A percentile compares a stretch with the other conserved stretches of the same genome.
These are phyloP conservation scores for Stegana nigrithorax DNA, from an alignment of 2,888 invertebrate genomes.

Conservation along the genomic window DNA sequence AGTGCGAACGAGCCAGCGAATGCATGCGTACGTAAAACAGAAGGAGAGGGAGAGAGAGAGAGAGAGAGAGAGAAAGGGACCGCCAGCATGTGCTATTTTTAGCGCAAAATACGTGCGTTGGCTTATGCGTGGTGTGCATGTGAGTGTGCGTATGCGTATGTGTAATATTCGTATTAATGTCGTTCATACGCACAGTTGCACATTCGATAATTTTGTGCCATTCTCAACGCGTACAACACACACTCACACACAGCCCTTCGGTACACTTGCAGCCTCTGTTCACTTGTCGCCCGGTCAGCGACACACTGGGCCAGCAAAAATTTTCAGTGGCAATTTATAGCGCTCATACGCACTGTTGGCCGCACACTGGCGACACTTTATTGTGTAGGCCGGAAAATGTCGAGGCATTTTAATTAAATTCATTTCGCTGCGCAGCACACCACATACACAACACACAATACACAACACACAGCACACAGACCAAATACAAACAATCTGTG, in stretches of 20 bases:
- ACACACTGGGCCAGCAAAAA: too few relatives aligned
- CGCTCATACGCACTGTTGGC: not conserved
- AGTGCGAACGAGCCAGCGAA: not conserved
- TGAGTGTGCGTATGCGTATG: conserved; percentile 21
- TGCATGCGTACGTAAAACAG: conserved; percentile 34
- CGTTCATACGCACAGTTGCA: conserved; percentile 61
- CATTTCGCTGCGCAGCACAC: conserved; percentile 36
- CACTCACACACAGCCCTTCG: conserved; percentile 17
- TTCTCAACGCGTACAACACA: not conserved
- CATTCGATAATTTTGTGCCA: conserved; percentile 36
- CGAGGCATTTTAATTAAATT: conserved; percentile 56
- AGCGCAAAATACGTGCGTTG: conserved; percentile 2
- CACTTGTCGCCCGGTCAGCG: too few relatives aligned
- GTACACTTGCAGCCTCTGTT: conserved; percentile 40
- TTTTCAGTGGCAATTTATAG: not conserved
- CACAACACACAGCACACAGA: not conserved
- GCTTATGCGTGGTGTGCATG: too few relatives aligned
- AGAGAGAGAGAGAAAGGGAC: not conserved
- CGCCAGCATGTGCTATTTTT: conserved; percentile 20
- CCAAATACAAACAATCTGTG: not conserved
- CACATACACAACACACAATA: conserved; percentile 20
- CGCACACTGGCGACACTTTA: not conserved
- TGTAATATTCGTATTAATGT: conserved; percentile 54
- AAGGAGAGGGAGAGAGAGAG: conserved; percentile 26
- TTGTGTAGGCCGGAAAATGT: not conserved